phyloP scores from a whole-genome alignment of 2,888 invertebrate species.

The Thereva nobilitata region DNA sequence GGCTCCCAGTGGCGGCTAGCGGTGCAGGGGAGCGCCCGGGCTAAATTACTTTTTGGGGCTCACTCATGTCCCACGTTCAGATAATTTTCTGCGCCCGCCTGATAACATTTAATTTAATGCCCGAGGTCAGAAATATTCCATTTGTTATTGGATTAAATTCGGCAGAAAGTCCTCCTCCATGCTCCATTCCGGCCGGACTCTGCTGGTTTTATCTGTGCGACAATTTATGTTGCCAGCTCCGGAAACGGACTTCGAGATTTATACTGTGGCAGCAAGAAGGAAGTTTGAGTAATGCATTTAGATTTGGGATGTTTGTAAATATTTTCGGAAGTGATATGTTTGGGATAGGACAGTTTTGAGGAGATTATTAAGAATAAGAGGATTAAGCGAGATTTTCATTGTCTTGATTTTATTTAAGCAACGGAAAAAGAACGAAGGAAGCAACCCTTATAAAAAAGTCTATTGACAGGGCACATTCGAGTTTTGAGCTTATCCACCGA shows the following conservation, averaged over 20 bases:
- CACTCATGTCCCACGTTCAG: slow-evolving; percentile 40
- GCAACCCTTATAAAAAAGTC: too few species aligned
- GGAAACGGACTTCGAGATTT: background rate
- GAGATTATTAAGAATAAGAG: too few species aligned
- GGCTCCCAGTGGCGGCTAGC: slow-evolving; percentile 1
- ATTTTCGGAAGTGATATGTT: too few species aligned
- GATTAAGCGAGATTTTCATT: too few species aligned
- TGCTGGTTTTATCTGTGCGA: slow-evolving; percentile 39
- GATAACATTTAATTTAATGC: slow-evolving; percentile 60
- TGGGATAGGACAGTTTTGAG: too few species aligned
- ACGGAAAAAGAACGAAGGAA: too few species aligned
- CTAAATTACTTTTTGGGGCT: slow-evolving; percentile 41
- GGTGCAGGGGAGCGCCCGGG: slow-evolving; percentile 8
- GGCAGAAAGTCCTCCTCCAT: slow-evolving; percentile 51
- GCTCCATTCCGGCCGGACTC: slow-evolving; percentile 4
- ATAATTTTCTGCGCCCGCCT: slow-evolving; percentile 59
- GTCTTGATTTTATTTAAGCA: too few species aligned
- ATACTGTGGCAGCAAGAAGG: too few species aligned
- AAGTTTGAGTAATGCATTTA: too few species aligned
- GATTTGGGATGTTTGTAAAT: too few species aligned
- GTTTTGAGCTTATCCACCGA: too few species aligned
- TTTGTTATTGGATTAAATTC: slow-evolving; percentile 60
- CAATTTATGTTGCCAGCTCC: slow-evolving; percentile 36
- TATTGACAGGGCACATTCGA: too few species aligned
- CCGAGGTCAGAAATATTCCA: slow-evolving; percentile 60